These are phyloP conservation scores for Pipistrellus pipistrellus DNA, from an alignment of 2,797 vertebrate species.

Conservation along the genomic window DNA sequence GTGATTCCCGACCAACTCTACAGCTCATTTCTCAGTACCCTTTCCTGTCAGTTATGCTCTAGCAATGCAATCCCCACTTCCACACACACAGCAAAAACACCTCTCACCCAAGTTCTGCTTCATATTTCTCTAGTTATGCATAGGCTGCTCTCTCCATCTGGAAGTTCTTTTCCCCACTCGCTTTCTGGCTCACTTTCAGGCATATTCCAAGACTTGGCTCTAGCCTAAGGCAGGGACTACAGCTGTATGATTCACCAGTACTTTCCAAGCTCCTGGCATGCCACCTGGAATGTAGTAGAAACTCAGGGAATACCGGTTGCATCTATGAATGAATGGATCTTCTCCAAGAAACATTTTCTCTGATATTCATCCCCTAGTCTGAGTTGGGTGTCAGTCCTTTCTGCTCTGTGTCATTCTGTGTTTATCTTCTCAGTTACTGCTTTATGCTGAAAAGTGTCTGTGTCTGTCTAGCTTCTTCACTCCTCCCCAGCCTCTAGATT, in stretches of 20 bases:
- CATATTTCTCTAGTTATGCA: background rate
- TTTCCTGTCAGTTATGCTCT: background rate
- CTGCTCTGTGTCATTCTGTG: background rate
- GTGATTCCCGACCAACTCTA: background rate
- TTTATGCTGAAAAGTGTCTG: background rate
- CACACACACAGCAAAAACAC: background rate
- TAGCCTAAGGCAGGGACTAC: background rate
- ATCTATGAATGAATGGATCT: background rate
- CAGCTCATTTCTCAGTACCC: background rate
- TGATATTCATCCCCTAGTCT: background rate
- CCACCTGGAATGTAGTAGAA: background rate
- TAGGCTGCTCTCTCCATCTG: background rate
- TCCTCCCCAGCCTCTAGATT: background rate
- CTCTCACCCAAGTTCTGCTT: background rate
- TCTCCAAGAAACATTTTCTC: conserved; percentile 1
- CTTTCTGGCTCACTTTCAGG: background rate
- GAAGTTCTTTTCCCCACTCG: background rate
- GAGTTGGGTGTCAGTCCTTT: background rate
- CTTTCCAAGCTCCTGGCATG: background rate
- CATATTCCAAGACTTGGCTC: conserved; percentile 41
- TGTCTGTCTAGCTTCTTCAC: background rate
- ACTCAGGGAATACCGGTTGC: background rate
- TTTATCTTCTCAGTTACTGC: background rate
- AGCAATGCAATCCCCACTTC: background rate
- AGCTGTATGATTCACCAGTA: background rate